Evolutionary conservation across 1,140 invertebrate genomes (phyloP).

Genomic region (Megathymus violae): DNA sequence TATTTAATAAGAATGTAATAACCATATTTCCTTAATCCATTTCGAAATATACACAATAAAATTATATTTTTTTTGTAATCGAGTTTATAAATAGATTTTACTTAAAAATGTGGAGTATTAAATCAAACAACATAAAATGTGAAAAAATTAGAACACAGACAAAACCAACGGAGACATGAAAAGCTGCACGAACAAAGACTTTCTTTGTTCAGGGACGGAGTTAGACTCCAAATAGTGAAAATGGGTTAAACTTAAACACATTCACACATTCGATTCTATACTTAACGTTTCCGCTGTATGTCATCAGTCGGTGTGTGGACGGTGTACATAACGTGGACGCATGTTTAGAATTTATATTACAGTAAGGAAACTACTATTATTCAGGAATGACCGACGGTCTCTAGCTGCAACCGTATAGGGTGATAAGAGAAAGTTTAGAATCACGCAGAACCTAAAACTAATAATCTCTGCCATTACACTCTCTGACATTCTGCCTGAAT

Average conservation of each 20-base stretch:
- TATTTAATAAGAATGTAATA: too few relatives aligned
- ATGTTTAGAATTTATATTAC: conserved; percentile 27
- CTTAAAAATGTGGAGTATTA: too few relatives aligned
- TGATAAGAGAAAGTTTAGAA: conserved; percentile 45
- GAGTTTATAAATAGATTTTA: too few relatives aligned
- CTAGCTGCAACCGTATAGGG: conserved; percentile 43
- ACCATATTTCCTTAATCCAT: too few relatives aligned
- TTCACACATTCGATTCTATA: conserved; percentile 17
- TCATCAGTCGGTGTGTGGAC: conserved; percentile 2
- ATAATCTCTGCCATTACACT: too few relatives aligned
- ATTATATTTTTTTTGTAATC: too few relatives aligned
- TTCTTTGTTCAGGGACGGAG: not conserved
- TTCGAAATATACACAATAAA: too few relatives aligned
- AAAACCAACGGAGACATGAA: conserved; percentile 10
- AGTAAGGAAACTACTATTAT: conserved; percentile 34
- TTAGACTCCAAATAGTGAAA: conserved; percentile 25
- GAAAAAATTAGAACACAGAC: conserved; percentile 14
- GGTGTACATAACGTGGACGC: conserved; percentile 12
- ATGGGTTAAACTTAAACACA: conserved; percentile 18
- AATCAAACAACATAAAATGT: not conserved
- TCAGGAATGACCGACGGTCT: conserved; percentile 38
- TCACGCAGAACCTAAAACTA: not conserved
- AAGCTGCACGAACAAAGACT: conserved; percentile 16
- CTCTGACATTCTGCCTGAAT: too few relatives aligned
- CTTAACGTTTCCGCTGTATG: conserved; percentile 22